Percentiles rank a stretch among this genome's conserved stretches.
phyloP scores from a whole-genome alignment of 2,113 vertebrate species.

The Malurus cyaneus region DNA sequence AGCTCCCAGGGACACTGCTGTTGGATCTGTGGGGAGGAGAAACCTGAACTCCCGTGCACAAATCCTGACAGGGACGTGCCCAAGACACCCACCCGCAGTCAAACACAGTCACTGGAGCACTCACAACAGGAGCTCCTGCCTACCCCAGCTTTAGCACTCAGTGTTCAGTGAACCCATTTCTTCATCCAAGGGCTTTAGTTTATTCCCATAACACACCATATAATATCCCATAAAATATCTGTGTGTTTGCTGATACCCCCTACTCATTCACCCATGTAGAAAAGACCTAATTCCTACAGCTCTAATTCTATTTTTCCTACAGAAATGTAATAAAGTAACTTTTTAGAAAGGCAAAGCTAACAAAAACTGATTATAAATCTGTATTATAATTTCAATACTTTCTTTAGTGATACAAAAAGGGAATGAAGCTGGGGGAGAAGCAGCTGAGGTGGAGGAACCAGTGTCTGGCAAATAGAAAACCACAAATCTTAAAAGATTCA shows the following conservation, averaged over 20 bases:
- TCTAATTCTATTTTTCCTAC: background rate
- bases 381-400: background rate
- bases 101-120: background rate
- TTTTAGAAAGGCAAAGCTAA: background rate
- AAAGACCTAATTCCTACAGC: background rate
- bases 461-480: background rate
- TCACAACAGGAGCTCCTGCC: background rate
- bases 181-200: background rate
- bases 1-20: fast-evolving
- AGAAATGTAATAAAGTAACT: background rate
- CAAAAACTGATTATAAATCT: background rate
- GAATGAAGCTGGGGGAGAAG: background rate
- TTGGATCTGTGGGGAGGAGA: background rate
- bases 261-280: background rate
- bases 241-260: background rate
- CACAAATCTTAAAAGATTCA: background rate
- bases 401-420: background rate
- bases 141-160: background rate
- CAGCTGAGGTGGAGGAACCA: background rate
- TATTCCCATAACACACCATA: background rate
- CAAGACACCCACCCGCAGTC: background rate
- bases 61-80: fast-evolving
- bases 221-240: background rate
- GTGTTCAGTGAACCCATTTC: background rate
- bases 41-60: fast-evolving